Conservation (phyloP, 1,140 invertebrate genomes). For the Anadara kagoshimensis region DNA sequence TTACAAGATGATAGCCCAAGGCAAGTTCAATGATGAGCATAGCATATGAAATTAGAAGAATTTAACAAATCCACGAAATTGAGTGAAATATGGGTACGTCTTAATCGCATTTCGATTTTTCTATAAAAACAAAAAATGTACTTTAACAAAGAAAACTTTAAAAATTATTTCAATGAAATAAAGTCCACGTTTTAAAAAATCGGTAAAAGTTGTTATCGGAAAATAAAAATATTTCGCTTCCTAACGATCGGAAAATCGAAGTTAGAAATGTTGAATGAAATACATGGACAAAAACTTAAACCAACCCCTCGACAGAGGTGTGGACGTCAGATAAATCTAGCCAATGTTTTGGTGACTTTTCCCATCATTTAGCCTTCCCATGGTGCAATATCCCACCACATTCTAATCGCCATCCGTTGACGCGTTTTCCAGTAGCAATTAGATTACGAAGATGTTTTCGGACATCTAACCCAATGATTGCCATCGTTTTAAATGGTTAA, state of each 20-base stretch:
- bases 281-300: too few species aligned
- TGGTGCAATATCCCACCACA: constrained; percentile 14
- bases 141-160: not conserved
- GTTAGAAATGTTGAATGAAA: constrained; percentile 14
- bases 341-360: constrained; percentile 16
- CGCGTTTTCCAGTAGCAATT: constrained; percentile 14
- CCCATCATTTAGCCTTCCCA: constrained; percentile 9
- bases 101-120: not conserved
- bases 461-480: constrained; percentile 11
- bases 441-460: constrained; percentile 15
- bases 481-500: constrained; percentile 17
- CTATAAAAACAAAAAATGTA: not conserved
- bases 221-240: constrained; percentile 5
- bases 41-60: constrained; percentile 8
- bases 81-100: not conserved
- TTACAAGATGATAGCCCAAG: constrained; percentile 1
- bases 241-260: not conserved
- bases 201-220: not conserved
- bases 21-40: constrained; percentile 15
- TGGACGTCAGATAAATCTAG: constrained; percentile 1
- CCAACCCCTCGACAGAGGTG: not conserved
- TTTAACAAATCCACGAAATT: constrained; percentile 1
- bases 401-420: constrained; percentile 13
- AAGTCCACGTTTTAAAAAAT: constrained; percentile 12
- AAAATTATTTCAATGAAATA: not conserved